A percentile compares a stretch with the other conserved stretches of the same genome.
These are phyloP conservation scores for Sphenopsis melanotis DNA, from an alignment of 2,797 vertebrate species.

Conservation along the genomic window DNA sequence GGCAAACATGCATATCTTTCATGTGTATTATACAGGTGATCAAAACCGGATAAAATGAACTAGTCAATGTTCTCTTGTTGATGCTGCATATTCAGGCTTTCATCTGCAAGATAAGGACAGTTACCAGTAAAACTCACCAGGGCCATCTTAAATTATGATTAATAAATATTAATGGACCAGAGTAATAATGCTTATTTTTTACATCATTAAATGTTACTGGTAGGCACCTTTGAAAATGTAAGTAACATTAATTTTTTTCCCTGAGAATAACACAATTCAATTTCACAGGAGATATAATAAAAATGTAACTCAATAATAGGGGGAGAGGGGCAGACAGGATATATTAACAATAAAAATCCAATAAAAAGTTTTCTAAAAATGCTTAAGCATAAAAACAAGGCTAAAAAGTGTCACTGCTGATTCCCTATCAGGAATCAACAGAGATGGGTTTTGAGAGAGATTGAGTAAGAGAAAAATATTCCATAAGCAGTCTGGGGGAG, in stretches of 20 bases:
- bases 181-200: slow-evolving; percentile 13
- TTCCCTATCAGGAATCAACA: slow-evolving; percentile 25
- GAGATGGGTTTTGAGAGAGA: background rate
- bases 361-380: slow-evolving; percentile 30
- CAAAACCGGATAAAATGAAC: background rate
- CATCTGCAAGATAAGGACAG: background rate
- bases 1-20: background rate
- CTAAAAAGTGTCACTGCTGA: slow-evolving; percentile 3
- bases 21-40: background rate
- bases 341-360: slow-evolving; percentile 18
- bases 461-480: slow-evolving; percentile 22
- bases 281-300: slow-evolving; percentile 10
- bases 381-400: slow-evolving; percentile 19
- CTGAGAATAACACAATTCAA: background rate
- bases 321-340: background rate
- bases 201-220: background rate
- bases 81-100: background rate
- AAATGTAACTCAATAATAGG: background rate
- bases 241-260: background rate
- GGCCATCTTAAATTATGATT: background rate
- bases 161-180: background rate
- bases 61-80: background rate
- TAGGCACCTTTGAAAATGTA: background rate
- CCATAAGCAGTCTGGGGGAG: slow-evolving; percentile 3
- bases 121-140: background rate